phyloP scores from a whole-genome alignment of 2,888 invertebrate species.

The Azorinus chamasolen region DNA sequence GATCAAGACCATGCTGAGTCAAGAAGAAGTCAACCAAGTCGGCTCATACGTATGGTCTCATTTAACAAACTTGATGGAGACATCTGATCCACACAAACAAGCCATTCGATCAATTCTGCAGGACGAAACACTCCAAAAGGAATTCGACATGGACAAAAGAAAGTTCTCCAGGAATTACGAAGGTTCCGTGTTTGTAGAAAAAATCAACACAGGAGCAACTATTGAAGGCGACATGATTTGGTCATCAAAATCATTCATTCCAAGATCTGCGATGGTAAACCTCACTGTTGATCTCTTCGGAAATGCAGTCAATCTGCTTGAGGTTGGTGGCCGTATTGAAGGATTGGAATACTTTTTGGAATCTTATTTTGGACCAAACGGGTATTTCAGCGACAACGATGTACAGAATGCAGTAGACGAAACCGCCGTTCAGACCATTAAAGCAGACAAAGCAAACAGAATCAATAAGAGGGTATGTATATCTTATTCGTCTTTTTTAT shows the following conservation, averaged over 20 bases:
- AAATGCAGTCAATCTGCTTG: slow-evolving; percentile 94
- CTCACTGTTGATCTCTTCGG: slow-evolving; percentile 88
- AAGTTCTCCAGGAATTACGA: slow-evolving; percentile 97
- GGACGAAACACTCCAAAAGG: slow-evolving; percentile 92
- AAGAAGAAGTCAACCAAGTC: slow-evolving; percentile 90
- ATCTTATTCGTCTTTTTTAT: too few relatives aligned
- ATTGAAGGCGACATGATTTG: slow-evolving; percentile 85
- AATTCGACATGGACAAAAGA: slow-evolving; percentile 94
- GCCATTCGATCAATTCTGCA: slow-evolving; percentile 95
- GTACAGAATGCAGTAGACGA: slow-evolving; percentile 53
- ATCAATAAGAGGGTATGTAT: slow-evolving; percentile 66
- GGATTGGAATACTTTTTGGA: slow-evolving; percentile 95
- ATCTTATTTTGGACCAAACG: slow-evolving; percentile 91
- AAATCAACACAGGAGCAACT: slow-evolving; percentile 89
- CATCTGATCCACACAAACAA: slow-evolving; percentile 93
- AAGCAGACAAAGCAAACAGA: slow-evolving; percentile 64
- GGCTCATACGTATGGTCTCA: slow-evolving; percentile 98
- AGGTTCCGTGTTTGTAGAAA: slow-evolving; percentile 92
- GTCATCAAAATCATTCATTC: slow-evolving; percentile 84
- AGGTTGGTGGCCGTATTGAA: slow-evolving; percentile 94
- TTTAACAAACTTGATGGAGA: slow-evolving; percentile 94
- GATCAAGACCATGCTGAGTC: slow-evolving; percentile 88
- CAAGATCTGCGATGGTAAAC: slow-evolving; percentile 84
- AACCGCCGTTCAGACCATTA: slow-evolving; percentile 61
- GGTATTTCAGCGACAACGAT: slow-evolving; percentile 87